Conservation (phyloP, 2,797 vertebrate genomes). For the Podargus strigoides region DNA sequence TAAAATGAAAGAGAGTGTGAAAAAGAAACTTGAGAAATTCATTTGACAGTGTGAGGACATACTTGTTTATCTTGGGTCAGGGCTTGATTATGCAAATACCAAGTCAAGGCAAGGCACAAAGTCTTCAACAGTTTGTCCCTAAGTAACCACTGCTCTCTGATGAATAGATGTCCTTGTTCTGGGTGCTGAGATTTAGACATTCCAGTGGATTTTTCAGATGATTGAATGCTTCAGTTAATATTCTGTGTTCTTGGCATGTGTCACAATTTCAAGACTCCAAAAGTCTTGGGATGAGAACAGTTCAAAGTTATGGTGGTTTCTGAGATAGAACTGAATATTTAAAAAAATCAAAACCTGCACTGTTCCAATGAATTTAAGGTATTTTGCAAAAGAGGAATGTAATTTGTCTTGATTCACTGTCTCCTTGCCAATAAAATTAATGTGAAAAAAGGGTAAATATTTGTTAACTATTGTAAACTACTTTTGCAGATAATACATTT, state of each 20-base stretch:
- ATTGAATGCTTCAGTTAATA: background rate
- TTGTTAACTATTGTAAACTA: background rate
- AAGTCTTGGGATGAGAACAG: background rate
- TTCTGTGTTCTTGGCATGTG: background rate
- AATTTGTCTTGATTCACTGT: background rate
- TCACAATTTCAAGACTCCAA: background rate
- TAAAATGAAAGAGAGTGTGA: background rate
- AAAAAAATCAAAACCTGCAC: background rate
- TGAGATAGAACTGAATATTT: background rate
- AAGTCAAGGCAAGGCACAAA: background rate
- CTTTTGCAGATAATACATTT: background rate
- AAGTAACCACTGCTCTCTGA: background rate
- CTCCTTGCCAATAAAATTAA: background rate
- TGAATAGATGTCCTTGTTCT: slow-evolving; percentile 34
- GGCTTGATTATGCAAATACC: background rate
- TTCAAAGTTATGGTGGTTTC: background rate
- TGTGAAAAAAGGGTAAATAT: background rate
- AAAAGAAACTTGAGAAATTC: background rate
- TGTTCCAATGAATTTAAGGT: background rate
- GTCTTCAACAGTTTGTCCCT: background rate
- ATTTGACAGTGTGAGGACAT: background rate
- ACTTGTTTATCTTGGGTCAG: background rate
- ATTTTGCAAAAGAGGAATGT: background rate
- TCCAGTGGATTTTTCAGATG: slow-evolving; percentile 30
- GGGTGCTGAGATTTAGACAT: slow-evolving; percentile 13